These are phyloP conservation scores for Cardiocondyla obscurior DNA, from an alignment of 1,140 invertebrate genomes.

Conservation along the genomic window DNA sequence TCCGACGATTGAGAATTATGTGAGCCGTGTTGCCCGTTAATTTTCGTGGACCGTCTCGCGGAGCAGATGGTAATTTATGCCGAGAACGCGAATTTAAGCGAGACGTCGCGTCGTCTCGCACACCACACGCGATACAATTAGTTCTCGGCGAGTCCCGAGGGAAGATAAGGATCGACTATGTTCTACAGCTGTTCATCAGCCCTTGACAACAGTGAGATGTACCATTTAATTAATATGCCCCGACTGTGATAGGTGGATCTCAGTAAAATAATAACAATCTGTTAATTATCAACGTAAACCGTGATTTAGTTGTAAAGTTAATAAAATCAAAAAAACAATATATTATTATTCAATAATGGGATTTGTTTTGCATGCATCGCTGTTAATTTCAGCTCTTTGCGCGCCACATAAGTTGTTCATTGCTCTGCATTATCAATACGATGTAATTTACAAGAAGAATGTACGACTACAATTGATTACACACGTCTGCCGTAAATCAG, in stretches of 20 bases:
- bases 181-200: slow-evolving; percentile 22
- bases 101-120: slow-evolving; percentile 13
- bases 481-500: slow-evolving; percentile 37
- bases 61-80: slow-evolving; percentile 59
- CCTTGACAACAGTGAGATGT: neutral
- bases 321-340: no score
- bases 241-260: slow-evolving; percentile 2
- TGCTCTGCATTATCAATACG: slow-evolving; percentile 17
- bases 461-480: slow-evolving; percentile 30
- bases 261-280: neutral
- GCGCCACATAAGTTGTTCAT: slow-evolving; percentile 26
- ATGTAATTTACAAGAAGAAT: slow-evolving; percentile 25
- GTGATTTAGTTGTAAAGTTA: neutral
- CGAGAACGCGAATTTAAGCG: slow-evolving; percentile 49
- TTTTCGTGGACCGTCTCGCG: slow-evolving; percentile 32
- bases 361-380: neutral
- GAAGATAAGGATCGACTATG: slow-evolving; percentile 22
- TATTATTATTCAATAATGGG: no score
- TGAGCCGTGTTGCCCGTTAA: slow-evolving; percentile 33
- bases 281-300: neutral
- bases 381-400: slow-evolving; percentile 8
- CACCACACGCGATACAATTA: slow-evolving; percentile 49
- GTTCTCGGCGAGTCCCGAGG: slow-evolving; percentile 15
- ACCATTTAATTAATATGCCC: slow-evolving; percentile 22
- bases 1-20: slow-evolving; percentile 57